Percentiles rank a stretch among this genome's conserved stretches.
phyloP scores from a whole-genome alignment of 2,113 vertebrate species.

The Syrrhaptes paradoxus region DNA sequence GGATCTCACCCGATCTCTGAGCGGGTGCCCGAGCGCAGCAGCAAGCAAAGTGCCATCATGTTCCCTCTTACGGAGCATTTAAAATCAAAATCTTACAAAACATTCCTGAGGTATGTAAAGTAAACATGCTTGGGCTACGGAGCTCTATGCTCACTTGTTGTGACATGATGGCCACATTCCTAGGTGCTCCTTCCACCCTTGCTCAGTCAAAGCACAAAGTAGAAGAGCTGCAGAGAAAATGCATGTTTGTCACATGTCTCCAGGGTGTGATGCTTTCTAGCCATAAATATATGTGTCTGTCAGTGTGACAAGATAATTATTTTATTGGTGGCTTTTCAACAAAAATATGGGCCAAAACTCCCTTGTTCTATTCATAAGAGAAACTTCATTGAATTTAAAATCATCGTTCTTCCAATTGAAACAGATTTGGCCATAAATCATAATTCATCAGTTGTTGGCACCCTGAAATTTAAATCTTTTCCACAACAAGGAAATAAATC shows the following conservation, averaged over 20 bases:
- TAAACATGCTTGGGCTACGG: accelerated
- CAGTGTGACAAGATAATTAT: conserved; percentile 35
- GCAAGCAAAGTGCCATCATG: not conserved
- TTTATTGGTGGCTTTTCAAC: conserved; percentile 34
- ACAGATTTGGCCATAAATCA: conserved; percentile 59
- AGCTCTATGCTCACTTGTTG: not conserved
- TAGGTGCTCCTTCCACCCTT: not conserved
- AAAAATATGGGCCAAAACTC: conserved; percentile 35
- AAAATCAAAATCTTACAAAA: not conserved
- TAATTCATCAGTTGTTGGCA: conserved; percentile 51
- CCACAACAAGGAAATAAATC: conserved; percentile 65
- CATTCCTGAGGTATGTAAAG: not conserved
- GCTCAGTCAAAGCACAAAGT: not conserved
- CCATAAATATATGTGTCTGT: conserved; percentile 13
- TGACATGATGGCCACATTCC: not conserved
- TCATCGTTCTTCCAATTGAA: conserved; percentile 35
- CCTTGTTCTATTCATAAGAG: conserved; percentile 35
- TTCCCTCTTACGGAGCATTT: not conserved
- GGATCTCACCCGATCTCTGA: accelerated
- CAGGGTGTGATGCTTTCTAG: not conserved
- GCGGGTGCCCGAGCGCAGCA: not conserved
- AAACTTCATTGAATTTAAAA: conserved; percentile 56
- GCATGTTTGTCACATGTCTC: not conserved
- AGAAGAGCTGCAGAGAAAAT: not conserved
- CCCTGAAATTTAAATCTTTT: conserved; percentile 60